Conservation (phyloP, 2,113 vertebrate genomes). For the Gulo gulo region DNA sequence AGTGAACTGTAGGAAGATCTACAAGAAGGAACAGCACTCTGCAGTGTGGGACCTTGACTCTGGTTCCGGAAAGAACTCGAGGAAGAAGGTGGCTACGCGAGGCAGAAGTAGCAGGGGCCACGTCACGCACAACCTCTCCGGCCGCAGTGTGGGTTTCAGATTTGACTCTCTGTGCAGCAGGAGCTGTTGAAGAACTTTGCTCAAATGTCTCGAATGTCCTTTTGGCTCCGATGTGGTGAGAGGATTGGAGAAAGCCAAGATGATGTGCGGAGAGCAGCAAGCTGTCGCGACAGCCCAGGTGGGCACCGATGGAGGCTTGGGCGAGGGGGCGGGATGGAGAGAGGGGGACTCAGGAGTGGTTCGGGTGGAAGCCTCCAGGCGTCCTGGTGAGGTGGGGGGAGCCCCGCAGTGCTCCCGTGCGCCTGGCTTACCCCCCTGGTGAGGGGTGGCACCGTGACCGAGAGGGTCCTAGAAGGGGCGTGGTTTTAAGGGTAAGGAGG, state of each 20-base stretch:
- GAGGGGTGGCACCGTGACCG: fast-evolving
- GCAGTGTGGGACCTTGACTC: not conserved
- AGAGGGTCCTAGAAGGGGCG: fast-evolving
- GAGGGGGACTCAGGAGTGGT: not conserved
- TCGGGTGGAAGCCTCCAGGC: not conserved
- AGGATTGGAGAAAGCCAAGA: not conserved
- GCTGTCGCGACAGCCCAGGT: not conserved
- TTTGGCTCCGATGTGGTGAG: not conserved
- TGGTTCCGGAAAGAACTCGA: not conserved
- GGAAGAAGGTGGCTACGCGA: too few species aligned
- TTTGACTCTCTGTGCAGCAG: fast-evolving
- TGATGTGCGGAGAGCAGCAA: not conserved
- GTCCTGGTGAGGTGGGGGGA: not conserved
- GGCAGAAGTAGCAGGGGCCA: not conserved
- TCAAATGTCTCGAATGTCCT: too few species aligned
- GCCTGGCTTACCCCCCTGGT: not conserved
- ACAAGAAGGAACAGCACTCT: not conserved
- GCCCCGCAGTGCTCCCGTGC: fast-evolving
- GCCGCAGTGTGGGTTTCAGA: not conserved
- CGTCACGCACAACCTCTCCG: fast-evolving
- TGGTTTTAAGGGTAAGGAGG: not conserved
- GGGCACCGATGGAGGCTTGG: fast-evolving
- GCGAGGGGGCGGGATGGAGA: not conserved
- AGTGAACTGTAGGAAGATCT: not conserved
- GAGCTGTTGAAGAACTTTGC: not conserved